phyloP scores from a whole-genome alignment of 2,888 invertebrate genomes.

The Drosophila pegasa region DNA sequence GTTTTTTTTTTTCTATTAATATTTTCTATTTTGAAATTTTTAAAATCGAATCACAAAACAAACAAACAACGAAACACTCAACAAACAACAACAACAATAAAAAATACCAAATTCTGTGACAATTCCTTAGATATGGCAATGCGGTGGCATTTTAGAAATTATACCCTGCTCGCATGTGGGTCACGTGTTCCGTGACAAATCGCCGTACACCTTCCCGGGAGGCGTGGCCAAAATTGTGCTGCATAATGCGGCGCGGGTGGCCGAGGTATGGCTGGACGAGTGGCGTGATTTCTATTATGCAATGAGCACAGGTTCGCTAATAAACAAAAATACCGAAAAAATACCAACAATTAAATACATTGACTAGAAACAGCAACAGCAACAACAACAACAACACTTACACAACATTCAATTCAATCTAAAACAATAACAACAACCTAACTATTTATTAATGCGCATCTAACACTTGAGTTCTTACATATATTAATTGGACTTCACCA shows the following conservation, averaged over 20 bases:
- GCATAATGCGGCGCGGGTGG: constrained; percentile 99
- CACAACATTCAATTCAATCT: constrained; percentile 17
- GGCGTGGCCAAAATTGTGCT: constrained; percentile 98
- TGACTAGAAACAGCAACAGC: constrained; percentile 16
- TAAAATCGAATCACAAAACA: constrained; percentile 49
- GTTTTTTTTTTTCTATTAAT: constrained; percentile 11
- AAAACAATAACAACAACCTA: constrained; percentile 28
- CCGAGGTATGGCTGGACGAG: constrained; percentile 99
- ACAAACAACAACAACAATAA: no score
- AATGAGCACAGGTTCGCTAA: constrained; percentile 97
- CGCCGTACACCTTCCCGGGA: constrained; percentile 99
- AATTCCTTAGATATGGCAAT: constrained; percentile 94
- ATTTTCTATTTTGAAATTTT: constrained; percentile 16
- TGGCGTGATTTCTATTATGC: constrained; percentile 99
- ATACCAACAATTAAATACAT: constrained; percentile 16
- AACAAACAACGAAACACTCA: constrained; percentile 53
- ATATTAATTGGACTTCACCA: constrained; percentile 62
- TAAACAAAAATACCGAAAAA: constrained; percentile 10
- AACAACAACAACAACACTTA: no score
- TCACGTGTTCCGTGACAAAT: constrained; percentile 98
- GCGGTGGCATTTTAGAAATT: constrained; percentile 97
- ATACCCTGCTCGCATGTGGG: constrained; percentile 98
- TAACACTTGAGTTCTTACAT: constrained; percentile 34
- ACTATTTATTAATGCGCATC: constrained; percentile 49
- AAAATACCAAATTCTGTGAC: constrained; percentile 61